Evolutionary conservation across 2,888 invertebrate genomes (phyloP).

Genomic region (Leucania comma): DNA sequence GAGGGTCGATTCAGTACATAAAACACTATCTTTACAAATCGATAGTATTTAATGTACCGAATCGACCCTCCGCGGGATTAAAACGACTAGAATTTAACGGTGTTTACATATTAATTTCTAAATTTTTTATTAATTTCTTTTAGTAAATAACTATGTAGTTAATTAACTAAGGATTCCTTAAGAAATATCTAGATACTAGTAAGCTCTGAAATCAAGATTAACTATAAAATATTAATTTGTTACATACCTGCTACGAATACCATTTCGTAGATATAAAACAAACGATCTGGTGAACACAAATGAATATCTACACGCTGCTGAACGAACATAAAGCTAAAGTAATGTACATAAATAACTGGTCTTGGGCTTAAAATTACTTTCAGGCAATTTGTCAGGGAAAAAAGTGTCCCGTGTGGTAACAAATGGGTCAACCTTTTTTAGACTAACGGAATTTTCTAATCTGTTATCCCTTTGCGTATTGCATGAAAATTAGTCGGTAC

Average conservation of each 20-base stretch:
- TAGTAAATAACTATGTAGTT: too few relatives aligned
- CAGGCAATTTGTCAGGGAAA: slow-evolving; percentile 87
- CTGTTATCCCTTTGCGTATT: slow-evolving; percentile 77
- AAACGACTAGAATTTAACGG: too few relatives aligned
- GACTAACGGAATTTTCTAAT: slow-evolving; percentile 83
- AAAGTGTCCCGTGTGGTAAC: slow-evolving; percentile 83
- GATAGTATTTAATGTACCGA: too few relatives aligned
- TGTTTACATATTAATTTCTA: slow-evolving; percentile 13
- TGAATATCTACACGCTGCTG: slow-evolving; percentile 60
- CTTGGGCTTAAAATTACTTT: slow-evolving; percentile 88
- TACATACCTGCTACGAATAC: slow-evolving; percentile 6
- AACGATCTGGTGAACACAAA: slow-evolving; percentile 50
- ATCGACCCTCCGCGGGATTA: too few relatives aligned
- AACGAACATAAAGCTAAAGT: slow-evolving; percentile 77
- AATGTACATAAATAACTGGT: slow-evolving; percentile 86
- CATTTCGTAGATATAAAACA: slow-evolving; percentile 28
- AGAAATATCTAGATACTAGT: background rate
- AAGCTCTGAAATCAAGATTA: background rate
- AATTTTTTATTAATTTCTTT: too few relatives aligned
- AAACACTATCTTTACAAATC: too few relatives aligned
- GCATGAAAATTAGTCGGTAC: slow-evolving; percentile 68
- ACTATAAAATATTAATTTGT: slow-evolving; percentile 20
- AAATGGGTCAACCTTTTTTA: slow-evolving; percentile 86
- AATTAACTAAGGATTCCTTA: background rate
- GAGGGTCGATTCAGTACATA: too few relatives aligned